phyloP scores from a whole-genome alignment of 2,888 invertebrate genomes.

The Cerastoderma edule region DNA sequence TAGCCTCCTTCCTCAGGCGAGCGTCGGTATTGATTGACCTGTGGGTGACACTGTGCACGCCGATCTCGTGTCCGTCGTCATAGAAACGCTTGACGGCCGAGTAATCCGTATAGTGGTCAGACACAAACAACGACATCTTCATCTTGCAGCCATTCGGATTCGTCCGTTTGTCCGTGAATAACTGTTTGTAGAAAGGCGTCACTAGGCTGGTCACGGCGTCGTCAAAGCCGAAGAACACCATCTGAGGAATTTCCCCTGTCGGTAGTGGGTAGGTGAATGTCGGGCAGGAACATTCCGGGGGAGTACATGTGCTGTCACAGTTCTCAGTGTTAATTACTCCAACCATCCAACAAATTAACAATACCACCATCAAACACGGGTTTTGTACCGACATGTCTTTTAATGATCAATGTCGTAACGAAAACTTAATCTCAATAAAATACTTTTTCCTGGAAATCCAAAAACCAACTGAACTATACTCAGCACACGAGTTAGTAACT shows the following conservation, averaged over 20 bases:
- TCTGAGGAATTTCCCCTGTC: conserved; percentile 66
- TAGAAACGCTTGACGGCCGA: conserved; percentile 98
- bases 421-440: too few relatives aligned
- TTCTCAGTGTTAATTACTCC: too few relatives aligned
- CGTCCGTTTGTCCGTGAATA: conserved; percentile 59
- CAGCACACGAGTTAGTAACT: too few relatives aligned
- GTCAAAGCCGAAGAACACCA: conserved; percentile 74
- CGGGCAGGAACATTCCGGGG: conserved; percentile 51
- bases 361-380: too few relatives aligned
- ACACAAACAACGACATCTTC: conserved; percentile 98
- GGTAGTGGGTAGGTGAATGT: conserved; percentile 48
- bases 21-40: conserved; percentile 76
- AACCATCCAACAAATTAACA: too few relatives aligned
- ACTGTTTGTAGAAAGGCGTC: conserved; percentile 54
- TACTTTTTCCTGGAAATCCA: too few relatives aligned
- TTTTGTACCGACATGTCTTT: too few relatives aligned
- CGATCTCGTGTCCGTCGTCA: conserved; percentile 89
- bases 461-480: too few relatives aligned
- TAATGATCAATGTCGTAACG: too few relatives aligned
- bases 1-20: conserved; percentile 62
- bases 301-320: too few relatives aligned
- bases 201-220: conserved; percentile 68
- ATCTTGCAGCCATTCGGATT: conserved; percentile 88
- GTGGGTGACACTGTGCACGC: conserved; percentile 94
- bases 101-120: conserved; percentile 99